Conservation (phyloP, 2,888 invertebrate genomes). For the Electrophaes corylata region DNA sequence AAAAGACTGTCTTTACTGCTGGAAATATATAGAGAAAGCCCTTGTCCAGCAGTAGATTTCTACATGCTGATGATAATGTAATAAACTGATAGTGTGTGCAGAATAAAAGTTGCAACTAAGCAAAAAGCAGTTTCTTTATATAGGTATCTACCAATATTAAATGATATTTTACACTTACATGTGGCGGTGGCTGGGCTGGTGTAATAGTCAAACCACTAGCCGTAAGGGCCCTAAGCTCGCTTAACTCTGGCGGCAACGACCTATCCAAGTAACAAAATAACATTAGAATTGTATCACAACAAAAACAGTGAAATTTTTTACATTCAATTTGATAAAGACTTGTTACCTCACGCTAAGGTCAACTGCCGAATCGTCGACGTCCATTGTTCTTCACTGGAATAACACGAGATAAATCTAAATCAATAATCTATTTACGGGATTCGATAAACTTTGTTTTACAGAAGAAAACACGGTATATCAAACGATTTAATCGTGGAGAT, state of each 20-base stretch:
- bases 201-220: conserved; percentile 87
- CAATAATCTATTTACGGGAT: conserved; percentile 40
- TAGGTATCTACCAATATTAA: too few relatives aligned
- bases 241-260: conserved; percentile 78
- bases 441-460: conserved; percentile 20
- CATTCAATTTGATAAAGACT: conserved; percentile 27
- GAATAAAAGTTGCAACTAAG: too few relatives aligned
- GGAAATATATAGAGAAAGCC: too few relatives aligned
- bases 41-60: too few relatives aligned
- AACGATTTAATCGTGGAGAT: neutral
- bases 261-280: conserved; percentile 47
- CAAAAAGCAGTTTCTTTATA: too few relatives aligned
- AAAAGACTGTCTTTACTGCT: too few relatives aligned
- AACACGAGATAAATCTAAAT: conserved; percentile 51
- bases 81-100: too few relatives aligned
- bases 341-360: conserved; percentile 92
- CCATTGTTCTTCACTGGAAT: conserved; percentile 87
- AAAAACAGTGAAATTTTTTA: conserved; percentile 29
- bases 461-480: neutral
- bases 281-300: conserved; percentile 10
- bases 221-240: conserved; percentile 85
- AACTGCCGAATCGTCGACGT: conserved; percentile 94
- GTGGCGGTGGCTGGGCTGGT: conserved; percentile 84
- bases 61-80: too few relatives aligned
- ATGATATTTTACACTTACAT: conserved; percentile 64